Evolutionary conservation across 2,113 vertebrate genomes (phyloP), one percentile per base, ranked within the genome.

Genomic region (Argyrosomus japonicus): DNA sequence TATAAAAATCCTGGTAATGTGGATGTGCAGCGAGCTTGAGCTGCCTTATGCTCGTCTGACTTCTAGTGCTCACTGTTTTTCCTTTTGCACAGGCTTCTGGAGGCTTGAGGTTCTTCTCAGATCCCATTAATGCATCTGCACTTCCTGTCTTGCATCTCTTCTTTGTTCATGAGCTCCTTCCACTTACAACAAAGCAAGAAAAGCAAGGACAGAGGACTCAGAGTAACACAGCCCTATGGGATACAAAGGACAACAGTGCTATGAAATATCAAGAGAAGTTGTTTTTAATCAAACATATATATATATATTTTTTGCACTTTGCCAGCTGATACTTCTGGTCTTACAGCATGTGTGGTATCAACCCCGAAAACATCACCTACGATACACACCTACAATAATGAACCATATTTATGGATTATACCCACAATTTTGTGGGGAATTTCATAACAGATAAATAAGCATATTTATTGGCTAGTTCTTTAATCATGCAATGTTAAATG

Each of bases 21-120:
- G 70, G 25, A 64, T 47, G 54, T 64, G 51, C 11, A 47, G 75
- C 11, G 25, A n/a, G 13, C 48, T 57, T 12, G 23, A 84, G 78
- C 43, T 47, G 61, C 29, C 32, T 81, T 1, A 27, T 23, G 17
- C 47, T 25, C 5, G 2, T 43, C 45, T 50, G 23, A 50, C 60
- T 32, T 57, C 6, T 29, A 56, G 47, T 58, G 69, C 40, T 65
- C 23, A 54, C 51, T 29, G n/a, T 2, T 51, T 57, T 62, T 77
- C 29, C 27, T 10, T 45, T 40, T 58, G 13, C n/a, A 62, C 62
- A 63, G 69, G 50, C 62, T 75, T 86, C 50, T 43, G 54, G 64
- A 56, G 62, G 73, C 51, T 68, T 18, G 19, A 12, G n/a, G 48
- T 64, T 83, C 60, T 73, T 79, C 40, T 58, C 61, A 73, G 51